Percentiles rank a stretch among this genome's conserved stretches.
Conservation (phyloP, 2,888 invertebrate genomes). For the Hypercompe scribonia region DNA sequence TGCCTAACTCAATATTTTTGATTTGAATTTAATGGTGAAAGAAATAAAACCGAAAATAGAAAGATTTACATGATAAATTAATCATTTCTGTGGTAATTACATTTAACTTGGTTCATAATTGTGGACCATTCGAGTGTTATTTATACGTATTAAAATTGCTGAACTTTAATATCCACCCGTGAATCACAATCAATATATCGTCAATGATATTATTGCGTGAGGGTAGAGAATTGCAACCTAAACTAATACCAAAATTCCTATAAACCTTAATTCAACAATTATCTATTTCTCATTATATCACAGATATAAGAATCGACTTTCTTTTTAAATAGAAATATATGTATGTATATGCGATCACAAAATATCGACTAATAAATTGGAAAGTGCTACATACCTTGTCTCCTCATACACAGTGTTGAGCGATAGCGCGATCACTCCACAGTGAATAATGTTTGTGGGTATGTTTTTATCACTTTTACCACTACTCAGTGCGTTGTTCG, state of each 20-base stretch:
- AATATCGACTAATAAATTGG: conserved; percentile 28
- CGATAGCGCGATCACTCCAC: conserved; percentile 16
- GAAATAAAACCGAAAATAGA: background rate
- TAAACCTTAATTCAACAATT: background rate
- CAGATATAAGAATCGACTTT: background rate
- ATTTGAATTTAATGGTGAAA: background rate
- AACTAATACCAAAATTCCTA: background rate
- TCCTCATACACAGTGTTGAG: conserved; percentile 23
- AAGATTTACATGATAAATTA: background rate
- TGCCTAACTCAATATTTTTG: no score
- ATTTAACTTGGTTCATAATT: background rate
- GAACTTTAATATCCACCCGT: background rate
- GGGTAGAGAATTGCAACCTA: background rate
- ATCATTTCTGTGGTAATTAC: background rate
- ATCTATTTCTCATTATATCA: background rate
- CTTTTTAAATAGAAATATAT: background rate
- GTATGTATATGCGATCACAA: background rate
- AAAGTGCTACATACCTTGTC: conserved; percentile 49
- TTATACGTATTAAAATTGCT: background rate
- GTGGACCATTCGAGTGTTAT: background rate
- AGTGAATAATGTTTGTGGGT: conserved; percentile 11
- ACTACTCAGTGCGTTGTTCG: conserved; percentile 13
- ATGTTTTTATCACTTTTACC: conserved; percentile 44
- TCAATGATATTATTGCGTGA: background rate
- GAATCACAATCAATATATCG: background rate